Conservation (phyloP, 2,888 invertebrate genomes). For the Malthinus flaveolus region DNA sequence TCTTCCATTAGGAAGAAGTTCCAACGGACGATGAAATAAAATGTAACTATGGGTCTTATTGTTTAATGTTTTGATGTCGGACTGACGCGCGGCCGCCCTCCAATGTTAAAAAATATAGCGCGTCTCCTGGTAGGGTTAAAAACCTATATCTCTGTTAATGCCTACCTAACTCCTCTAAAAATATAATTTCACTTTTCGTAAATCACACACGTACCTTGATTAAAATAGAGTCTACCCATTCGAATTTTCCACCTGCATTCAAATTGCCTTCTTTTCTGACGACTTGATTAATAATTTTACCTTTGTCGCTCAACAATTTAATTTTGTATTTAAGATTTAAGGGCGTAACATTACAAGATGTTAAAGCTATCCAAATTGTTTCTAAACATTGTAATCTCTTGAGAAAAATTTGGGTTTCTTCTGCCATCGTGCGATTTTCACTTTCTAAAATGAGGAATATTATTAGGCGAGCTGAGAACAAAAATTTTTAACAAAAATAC, state of each 20-base stretch:
- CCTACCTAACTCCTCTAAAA: background rate
- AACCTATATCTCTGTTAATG: too few relatives aligned
- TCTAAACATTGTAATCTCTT: constrained; percentile 50
- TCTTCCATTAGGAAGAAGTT: too few relatives aligned
- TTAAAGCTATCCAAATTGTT: constrained; percentile 39
- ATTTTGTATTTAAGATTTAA: constrained; percentile 36
- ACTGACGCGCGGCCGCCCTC: too few relatives aligned
- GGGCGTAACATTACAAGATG: constrained; percentile 41
- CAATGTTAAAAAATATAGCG: too few relatives aligned
- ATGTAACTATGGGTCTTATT: too few relatives aligned
- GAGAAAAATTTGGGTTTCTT: constrained; percentile 54
- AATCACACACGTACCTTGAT: constrained; percentile 64
- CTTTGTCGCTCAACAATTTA: constrained; percentile 15
- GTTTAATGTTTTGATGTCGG: too few relatives aligned
- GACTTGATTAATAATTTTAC: constrained; percentile 42
- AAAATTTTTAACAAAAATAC: background rate
- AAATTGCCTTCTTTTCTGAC: constrained; percentile 63
- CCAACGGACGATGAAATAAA: too few relatives aligned
- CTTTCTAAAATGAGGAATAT: constrained; percentile 13
- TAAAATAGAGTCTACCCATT: constrained; percentile 89
- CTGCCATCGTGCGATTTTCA: constrained; percentile 48
- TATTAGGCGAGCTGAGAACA: too few relatives aligned
- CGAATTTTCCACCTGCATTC: constrained; percentile 87
- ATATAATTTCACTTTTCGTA: background rate
- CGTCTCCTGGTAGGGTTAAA: background rate